Percentiles rank a stretch among this genome's conserved stretches.
Conservation (phyloP, 2,888 invertebrate species). For the Cinara cedri region DNA sequence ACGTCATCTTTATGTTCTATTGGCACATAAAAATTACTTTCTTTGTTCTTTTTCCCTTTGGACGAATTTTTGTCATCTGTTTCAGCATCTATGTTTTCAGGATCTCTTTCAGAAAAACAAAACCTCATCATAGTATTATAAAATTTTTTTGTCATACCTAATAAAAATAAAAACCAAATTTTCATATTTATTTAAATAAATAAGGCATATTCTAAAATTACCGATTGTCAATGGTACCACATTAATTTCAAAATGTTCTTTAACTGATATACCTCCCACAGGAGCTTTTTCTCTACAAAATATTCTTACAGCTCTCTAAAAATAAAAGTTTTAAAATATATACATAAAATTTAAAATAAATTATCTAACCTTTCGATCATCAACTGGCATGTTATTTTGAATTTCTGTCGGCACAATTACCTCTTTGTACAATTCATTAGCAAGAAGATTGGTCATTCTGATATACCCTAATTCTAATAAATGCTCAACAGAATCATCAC, state of each 20-base stretch:
- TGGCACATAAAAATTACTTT: constrained; percentile 88
- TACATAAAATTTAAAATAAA: constrained; percentile 7
- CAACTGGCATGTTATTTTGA: constrained; percentile 83
- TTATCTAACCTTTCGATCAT: constrained; percentile 73
- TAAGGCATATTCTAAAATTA: constrained; percentile 61
- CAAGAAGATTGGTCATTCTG: constrained; percentile 91
- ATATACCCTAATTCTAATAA: constrained; percentile 94
- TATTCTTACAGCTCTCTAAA: constrained; percentile 82
- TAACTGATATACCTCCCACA: constrained; percentile 98
- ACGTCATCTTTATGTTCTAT: constrained; percentile 90
- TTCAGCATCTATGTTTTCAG: constrained; percentile 73
- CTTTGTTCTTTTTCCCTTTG: constrained; percentile 69
- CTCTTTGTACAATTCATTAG: constrained; percentile 92
- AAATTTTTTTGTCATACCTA: constrained; percentile 90
- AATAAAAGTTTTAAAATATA: constrained; percentile 49
- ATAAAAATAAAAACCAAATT: constrained; percentile 55
- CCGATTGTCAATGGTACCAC: constrained; percentile 91
- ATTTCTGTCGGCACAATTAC: constrained; percentile 80
- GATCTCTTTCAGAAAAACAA: constrained; percentile 93
- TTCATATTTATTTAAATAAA: constrained; percentile 43
- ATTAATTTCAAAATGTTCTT: constrained; percentile 98
- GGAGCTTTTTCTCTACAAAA: constrained; percentile 95
- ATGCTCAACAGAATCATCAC: constrained; percentile 97
- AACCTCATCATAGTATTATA: constrained; percentile 97
- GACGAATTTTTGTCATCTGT: constrained; percentile 51